phyloP scores from a whole-genome alignment of 2,888 invertebrate species.

The Dolomedes plantarius region DNA sequence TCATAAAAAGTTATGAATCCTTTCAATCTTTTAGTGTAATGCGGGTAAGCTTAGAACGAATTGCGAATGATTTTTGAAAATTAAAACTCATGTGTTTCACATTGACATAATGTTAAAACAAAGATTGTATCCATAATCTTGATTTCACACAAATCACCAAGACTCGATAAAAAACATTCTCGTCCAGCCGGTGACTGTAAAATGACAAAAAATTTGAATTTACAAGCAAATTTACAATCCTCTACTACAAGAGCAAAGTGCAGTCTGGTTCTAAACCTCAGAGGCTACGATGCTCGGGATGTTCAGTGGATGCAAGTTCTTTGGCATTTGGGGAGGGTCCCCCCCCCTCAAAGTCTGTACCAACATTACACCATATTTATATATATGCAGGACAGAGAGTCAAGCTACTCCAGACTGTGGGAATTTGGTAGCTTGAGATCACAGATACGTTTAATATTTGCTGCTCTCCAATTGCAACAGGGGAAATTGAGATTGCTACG shows the following conservation, averaged over 20 bases:
- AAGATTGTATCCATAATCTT: neutral
- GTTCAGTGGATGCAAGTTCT: conserved; percentile 44
- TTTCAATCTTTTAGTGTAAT: neutral
- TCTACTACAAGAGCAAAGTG: conserved; percentile 28
- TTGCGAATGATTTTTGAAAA: neutral
- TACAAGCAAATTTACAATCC: conserved; percentile 40
- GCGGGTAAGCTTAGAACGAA: neutral
- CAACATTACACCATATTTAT: conserved; percentile 32
- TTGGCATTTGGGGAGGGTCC: conserved; percentile 47
- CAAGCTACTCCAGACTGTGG: conserved; percentile 48
- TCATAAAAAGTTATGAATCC: neutral
- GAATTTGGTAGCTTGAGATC: conserved; percentile 66
- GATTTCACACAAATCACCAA: conserved; percentile 29
- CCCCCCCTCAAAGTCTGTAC: conserved; percentile 23
- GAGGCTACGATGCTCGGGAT: conserved; percentile 2
- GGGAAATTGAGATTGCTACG: conserved; percentile 28
- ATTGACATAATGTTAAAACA: neutral
- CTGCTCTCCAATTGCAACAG: conserved; percentile 31
- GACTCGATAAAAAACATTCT: conserved; percentile 50
- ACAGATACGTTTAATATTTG: conserved; percentile 64
- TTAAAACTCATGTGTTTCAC: neutral
- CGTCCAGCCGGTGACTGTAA: conserved; percentile 29
- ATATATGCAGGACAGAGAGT: conserved; percentile 56
- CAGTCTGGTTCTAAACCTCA: conserved; percentile 22
- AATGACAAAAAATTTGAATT: conserved; percentile 45